Percentiles rank a stretch among this genome's conserved stretches.
Conservation (phyloP, 2,797 vertebrate species). For the Taeniopygia guttata region DNA sequence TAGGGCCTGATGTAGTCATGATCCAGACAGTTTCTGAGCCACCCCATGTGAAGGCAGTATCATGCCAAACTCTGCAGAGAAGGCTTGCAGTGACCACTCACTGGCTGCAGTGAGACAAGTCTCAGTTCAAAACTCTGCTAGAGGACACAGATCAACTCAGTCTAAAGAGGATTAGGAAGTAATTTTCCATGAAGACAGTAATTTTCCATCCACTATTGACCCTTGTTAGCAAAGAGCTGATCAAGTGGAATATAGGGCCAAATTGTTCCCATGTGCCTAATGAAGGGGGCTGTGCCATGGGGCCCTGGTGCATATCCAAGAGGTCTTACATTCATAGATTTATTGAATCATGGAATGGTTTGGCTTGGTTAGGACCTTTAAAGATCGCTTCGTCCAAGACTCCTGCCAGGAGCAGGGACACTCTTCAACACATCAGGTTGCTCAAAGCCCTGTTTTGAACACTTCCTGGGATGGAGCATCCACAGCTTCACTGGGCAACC, state of each 20-base stretch:
- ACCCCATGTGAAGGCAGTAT: not conserved
- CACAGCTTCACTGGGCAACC: not conserved
- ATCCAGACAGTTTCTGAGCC: not conserved
- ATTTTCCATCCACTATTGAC: not conserved
- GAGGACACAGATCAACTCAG: not conserved
- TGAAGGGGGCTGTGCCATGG: not conserved
- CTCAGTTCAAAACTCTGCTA: not conserved
- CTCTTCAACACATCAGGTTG: not conserved
- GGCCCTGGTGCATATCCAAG: not conserved
- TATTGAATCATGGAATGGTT: not conserved
- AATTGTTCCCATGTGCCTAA: not conserved
- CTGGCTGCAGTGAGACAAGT: not conserved
- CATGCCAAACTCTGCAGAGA: not conserved
- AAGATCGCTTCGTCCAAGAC: not conserved
- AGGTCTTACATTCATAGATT: not conserved
- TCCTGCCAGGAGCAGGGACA: not conserved
- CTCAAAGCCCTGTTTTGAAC: not conserved
- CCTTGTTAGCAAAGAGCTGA: not conserved
- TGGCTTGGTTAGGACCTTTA: not conserved
- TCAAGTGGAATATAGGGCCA: not conserved
- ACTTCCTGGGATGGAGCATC: not conserved
- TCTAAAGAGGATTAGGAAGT: not conserved
- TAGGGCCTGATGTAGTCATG: not conserved
- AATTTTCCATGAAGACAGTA: not conserved
- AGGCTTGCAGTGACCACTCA: not conserved